Evolutionary conservation across 1,140 invertebrate species (phyloP).

Genomic region (Drosophila dunni): DNA sequence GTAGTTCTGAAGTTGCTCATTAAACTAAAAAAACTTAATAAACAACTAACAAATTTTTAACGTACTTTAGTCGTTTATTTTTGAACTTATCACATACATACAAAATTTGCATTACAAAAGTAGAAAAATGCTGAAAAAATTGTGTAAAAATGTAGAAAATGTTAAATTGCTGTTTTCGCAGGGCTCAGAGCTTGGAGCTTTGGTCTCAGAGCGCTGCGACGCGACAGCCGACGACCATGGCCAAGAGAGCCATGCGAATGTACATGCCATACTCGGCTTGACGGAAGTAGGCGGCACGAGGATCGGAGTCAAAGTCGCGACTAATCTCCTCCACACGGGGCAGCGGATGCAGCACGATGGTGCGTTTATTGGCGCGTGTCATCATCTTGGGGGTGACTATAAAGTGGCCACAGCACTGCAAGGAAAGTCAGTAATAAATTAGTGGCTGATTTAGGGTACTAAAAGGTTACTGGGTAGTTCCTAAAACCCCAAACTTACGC

Average conservation of each 20-base stretch:
- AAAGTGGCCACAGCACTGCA: constrained; percentile 91
- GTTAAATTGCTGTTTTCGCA: background rate
- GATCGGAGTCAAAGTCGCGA: constrained; percentile 97
- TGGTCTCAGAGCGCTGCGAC: constrained; percentile 47
- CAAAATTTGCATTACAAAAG: constrained; percentile 8
- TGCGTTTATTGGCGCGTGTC: constrained; percentile 96
- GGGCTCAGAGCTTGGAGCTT: background rate
- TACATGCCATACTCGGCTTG: constrained; percentile 99
- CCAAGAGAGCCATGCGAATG: constrained; percentile 98
- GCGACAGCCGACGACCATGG: constrained; percentile 92
- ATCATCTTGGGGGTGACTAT: constrained; percentile 97
- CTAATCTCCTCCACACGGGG: constrained; percentile 98
- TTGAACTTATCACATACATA: constrained; percentile 27
- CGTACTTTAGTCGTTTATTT: constrained; percentile 15
- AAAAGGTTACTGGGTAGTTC: too few relatives aligned
- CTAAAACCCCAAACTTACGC: constrained; percentile 64
- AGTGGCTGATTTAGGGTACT: too few relatives aligned
- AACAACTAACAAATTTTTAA: background rate
- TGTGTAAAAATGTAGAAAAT: constrained; percentile 1
- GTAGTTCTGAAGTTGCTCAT: too few relatives aligned
- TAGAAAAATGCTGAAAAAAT: constrained; percentile 21
- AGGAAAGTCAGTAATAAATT: background rate
- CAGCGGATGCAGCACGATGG: constrained; percentile 99
- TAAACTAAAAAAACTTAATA: too few relatives aligned
- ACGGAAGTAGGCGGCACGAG: constrained; percentile 98